These are phyloP conservation scores for Caenorhabditis sinica DNA, from an alignment of 2,888 invertebrate species.

Conservation along the genomic window DNA sequence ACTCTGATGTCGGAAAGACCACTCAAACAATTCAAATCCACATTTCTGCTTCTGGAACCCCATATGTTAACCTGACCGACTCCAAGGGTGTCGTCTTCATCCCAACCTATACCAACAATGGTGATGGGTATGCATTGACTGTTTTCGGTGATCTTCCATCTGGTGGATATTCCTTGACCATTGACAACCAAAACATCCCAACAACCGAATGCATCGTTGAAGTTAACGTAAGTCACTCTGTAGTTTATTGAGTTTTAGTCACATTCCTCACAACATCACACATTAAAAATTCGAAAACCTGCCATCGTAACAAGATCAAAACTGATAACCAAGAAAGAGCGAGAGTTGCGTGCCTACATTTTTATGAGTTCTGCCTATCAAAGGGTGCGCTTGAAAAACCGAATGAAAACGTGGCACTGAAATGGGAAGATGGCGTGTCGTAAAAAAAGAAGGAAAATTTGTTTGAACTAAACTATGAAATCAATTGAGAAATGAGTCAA, in stretches of 20 bases:
- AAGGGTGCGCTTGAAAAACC: slow-evolving; percentile 21
- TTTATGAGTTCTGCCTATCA: slow-evolving; percentile 60
- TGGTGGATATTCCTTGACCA: slow-evolving; percentile 69
- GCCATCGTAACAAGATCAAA: slow-evolving; percentile 56
- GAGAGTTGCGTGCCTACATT: slow-evolving; percentile 45
- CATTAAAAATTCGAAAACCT: slow-evolving; percentile 1
- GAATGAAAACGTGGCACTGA: slow-evolving; percentile 56
- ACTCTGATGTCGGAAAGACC: slow-evolving; percentile 41
- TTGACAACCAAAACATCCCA: slow-evolving; percentile 67
- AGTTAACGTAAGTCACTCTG: slow-evolving; percentile 65
- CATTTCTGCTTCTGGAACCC: slow-evolving; percentile 65
- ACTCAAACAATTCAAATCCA: slow-evolving; percentile 58
- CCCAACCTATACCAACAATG: slow-evolving; percentile 33
- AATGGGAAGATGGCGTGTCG: slow-evolving; percentile 24
- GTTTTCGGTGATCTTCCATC: slow-evolving; percentile 51
- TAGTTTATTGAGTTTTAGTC: slow-evolving; percentile 16
- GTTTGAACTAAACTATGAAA: slow-evolving; percentile 31
- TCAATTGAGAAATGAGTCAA: slow-evolving; percentile 4
- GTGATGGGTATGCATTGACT: slow-evolving; percentile 52
- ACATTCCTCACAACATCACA: slow-evolving; percentile 24
- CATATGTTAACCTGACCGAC: slow-evolving; percentile 67
- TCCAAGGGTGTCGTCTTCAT: slow-evolving; percentile 41
- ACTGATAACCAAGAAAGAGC: slow-evolving; percentile 65
- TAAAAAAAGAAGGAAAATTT: slow-evolving; percentile 30
- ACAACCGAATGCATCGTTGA: slow-evolving; percentile 73